phyloP scores from a whole-genome alignment of 2,113 vertebrate genomes.

The Aleadryas rufinucha region DNA sequence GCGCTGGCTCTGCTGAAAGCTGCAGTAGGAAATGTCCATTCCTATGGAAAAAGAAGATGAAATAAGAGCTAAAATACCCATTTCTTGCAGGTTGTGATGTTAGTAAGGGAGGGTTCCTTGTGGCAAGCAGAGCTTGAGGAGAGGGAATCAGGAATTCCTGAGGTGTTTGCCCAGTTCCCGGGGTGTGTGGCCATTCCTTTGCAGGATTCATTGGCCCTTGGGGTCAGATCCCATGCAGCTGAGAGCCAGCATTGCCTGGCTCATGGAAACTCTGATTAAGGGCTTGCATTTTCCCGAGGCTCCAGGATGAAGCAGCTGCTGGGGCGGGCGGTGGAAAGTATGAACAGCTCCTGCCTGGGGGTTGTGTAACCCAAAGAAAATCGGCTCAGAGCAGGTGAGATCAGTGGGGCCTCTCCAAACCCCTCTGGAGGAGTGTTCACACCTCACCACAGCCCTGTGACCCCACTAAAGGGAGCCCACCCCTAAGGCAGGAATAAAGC shows the following conservation, averaged over 20 bases:
- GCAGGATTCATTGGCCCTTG: neutral
- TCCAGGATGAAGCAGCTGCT: conserved; percentile 42
- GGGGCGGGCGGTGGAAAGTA: conserved; percentile 45
- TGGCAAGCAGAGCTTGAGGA: neutral
- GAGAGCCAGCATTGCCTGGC: neutral
- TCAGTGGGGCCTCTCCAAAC: neutral
- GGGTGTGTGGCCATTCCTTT: neutral
- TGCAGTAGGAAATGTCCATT: neutral
- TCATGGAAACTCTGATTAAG: conserved; percentile 54
- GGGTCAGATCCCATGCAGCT: neutral
- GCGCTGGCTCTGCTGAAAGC: neutral
- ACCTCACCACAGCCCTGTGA: neutral
- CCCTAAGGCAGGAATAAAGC: neutral
- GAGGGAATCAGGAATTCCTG: neutral
- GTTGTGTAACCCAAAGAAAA: neutral
- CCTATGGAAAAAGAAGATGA: neutral
- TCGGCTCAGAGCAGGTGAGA: neutral
- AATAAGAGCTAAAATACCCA: neutral
- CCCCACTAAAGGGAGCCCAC: neutral
- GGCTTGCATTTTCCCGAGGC: conserved; percentile 2
- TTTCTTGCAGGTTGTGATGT: neutral
- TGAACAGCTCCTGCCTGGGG: conserved; percentile 47
- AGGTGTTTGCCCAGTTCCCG: neutral
- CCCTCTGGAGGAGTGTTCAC: neutral
- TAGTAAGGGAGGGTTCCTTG: neutral